Evolutionary conservation across 2,888 invertebrate genomes (phyloP).

Genomic region (Microplitis deprimator): DNA sequence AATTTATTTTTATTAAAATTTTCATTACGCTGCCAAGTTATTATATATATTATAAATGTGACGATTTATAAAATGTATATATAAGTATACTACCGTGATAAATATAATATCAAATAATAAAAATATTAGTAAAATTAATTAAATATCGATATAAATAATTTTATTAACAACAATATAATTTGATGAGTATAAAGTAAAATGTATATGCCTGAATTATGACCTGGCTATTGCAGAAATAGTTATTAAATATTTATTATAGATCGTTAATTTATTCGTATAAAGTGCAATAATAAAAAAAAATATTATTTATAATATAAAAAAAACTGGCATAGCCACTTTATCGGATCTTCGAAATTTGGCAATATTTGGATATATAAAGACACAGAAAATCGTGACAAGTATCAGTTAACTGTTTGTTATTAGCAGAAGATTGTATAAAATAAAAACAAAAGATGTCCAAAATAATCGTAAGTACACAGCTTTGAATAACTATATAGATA

Average conservation of each 20-base stretch:
- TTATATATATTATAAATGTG: background rate
- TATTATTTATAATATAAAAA: background rate
- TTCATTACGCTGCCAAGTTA: background rate
- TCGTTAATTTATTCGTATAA: background rate
- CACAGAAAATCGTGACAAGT: background rate
- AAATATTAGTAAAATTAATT: no score
- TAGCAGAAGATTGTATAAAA: background rate
- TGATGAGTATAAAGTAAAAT: no score
- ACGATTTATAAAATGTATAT: background rate
- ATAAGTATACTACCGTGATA: no score
- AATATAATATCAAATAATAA: no score
- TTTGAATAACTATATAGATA: background rate
- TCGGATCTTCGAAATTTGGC: background rate
- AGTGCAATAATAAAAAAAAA: conserved; percentile 3
- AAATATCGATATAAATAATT: no score
- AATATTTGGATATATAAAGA: conserved; percentile 39
- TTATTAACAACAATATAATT: no score
- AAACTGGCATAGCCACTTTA: conserved; percentile 23
- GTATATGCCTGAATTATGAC: no score
- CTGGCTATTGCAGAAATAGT: background rate
- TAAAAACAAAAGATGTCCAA: conserved; percentile 18
- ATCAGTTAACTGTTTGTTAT: conserved; percentile 27
- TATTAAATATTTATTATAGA: background rate
- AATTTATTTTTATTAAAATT: background rate
- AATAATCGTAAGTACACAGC: conserved; percentile 23